Evolutionary conservation across 2,888 invertebrate species (phyloP).

Genomic region (Scrobipalpa costella): DNA sequence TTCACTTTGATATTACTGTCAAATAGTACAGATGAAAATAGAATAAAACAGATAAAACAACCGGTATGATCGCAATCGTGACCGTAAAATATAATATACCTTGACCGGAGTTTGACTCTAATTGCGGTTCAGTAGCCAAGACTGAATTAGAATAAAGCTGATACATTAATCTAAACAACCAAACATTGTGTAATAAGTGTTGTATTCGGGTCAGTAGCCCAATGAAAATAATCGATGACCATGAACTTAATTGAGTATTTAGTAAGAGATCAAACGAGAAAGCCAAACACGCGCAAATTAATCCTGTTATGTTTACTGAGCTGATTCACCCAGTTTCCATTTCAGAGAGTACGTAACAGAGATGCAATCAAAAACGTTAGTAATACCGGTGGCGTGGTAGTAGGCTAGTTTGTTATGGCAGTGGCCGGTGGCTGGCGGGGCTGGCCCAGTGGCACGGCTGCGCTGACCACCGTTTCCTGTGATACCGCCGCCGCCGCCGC

Average conservation of each 20-base stretch:
- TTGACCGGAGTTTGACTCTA: constrained; percentile 12
- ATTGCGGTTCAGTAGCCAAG: constrained; percentile 9
- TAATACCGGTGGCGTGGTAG: background rate
- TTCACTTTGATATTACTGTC: constrained; percentile 34
- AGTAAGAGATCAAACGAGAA: background rate
- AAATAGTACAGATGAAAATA: constrained; percentile 23
- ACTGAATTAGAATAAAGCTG: constrained; percentile 34
- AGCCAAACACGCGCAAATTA: constrained; percentile 1
- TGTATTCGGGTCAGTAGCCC: constrained; percentile 42
- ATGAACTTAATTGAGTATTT: constrained; percentile 22
- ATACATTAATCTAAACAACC: constrained; percentile 21
- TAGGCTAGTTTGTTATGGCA: background rate
- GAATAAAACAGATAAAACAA: constrained; percentile 1
- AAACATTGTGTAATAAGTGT: constrained; percentile 36
- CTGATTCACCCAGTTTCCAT: background rate
- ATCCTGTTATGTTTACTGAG: background rate
- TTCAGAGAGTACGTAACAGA: background rate
- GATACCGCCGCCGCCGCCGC: constrained; percentile 47
- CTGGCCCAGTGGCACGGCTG: constrained; percentile 27
- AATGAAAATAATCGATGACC: constrained; percentile 29
- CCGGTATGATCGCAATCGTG: background rate
- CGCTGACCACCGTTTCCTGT: constrained; percentile 65
- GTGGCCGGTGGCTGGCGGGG: background rate
- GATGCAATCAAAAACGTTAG: background rate
- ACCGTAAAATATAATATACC: background rate